Percentiles rank a stretch among this genome's conserved stretches.
Conservation (phyloP, 1,140 invertebrate genomes). For the Leptopilina boulardi region DNA sequence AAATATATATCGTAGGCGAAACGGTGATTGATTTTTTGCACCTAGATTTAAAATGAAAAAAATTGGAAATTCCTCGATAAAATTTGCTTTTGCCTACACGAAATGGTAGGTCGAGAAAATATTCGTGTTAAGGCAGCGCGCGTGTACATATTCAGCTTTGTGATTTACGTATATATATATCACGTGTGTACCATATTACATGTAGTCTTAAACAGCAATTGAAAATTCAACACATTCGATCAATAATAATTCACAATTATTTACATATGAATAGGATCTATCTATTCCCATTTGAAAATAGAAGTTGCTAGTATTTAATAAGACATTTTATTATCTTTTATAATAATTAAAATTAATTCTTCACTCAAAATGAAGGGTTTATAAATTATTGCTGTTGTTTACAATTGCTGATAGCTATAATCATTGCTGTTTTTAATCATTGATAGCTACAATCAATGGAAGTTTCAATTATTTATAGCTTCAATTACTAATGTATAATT, state of each 20-base stretch:
- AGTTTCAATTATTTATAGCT: no score
- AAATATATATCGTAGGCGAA: slow-evolving; percentile 50
- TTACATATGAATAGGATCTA: no score
- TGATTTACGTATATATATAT: slow-evolving; percentile 62
- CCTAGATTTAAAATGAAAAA: slow-evolving; percentile 56
- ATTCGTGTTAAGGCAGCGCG: slow-evolving; percentile 40
- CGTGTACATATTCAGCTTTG: slow-evolving; percentile 51
- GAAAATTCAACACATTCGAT: neutral
- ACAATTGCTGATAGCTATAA: no score
- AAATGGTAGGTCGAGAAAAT: slow-evolving; percentile 59
- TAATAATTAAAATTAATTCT: no score
- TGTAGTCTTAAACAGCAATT: neutral
- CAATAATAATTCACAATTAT: slow-evolving; percentile 10
- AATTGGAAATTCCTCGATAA: slow-evolving; percentile 57
- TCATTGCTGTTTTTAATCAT: no score
- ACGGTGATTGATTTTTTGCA: slow-evolving; percentile 55
- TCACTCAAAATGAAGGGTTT: no score
- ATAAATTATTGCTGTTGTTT: no score
- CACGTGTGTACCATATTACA: slow-evolving; percentile 45
- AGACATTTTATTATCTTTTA: no score
- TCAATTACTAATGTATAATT: no score
- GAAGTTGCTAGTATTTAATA: no score
- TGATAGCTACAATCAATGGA: no score
- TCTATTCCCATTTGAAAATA: no score
- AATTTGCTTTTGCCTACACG: slow-evolving; percentile 55